Evolutionary conservation across 2,888 invertebrate genomes (phyloP).

Genomic region (Hylaea fasciaria): DNA sequence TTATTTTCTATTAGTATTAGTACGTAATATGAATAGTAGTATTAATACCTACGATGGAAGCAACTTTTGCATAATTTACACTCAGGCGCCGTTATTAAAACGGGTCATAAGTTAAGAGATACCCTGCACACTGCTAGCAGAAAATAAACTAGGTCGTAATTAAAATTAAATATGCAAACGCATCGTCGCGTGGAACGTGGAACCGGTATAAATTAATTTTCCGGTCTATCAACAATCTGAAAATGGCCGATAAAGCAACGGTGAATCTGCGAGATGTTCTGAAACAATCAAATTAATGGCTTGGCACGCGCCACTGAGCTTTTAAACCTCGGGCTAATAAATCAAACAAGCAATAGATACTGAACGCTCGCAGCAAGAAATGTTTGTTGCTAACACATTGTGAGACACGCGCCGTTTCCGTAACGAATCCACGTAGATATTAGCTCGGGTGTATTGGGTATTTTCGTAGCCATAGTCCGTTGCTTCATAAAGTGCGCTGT

Average conservation of each 20-base stretch:
- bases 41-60: not conserved
- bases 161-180: conserved; percentile 33
- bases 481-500: conserved; percentile 18
- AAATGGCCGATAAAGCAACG: conserved; percentile 48
- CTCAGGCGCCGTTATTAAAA: conserved; percentile 3
- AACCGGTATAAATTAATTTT: conserved; percentile 41
- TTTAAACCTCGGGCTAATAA: conserved; percentile 27
- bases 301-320: conserved; percentile 34
- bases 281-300: conserved; percentile 44
- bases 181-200: conserved; percentile 31
- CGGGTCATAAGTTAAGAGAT: conserved; percentile 20
- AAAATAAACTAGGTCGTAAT: conserved; percentile 22
- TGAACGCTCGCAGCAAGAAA: conserved; percentile 17
- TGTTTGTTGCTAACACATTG: conserved; percentile 21
- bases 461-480: conserved; percentile 10
- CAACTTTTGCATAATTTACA: conserved; percentile 5
- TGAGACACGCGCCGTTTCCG: conserved; percentile 31
- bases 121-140: conserved; percentile 13
- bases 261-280: conserved; percentile 42
- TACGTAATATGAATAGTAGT: no score
- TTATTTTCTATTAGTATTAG: not conserved
- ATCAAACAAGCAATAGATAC: conserved; percentile 26
- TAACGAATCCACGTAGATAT: conserved; percentile 26
- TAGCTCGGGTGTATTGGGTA: conserved; percentile 19
- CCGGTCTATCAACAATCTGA: conserved; percentile 47